Base-by-base conservation (phyloP, 2,113 vertebrate species). In the Oncorhynchus nerka region DNA sequence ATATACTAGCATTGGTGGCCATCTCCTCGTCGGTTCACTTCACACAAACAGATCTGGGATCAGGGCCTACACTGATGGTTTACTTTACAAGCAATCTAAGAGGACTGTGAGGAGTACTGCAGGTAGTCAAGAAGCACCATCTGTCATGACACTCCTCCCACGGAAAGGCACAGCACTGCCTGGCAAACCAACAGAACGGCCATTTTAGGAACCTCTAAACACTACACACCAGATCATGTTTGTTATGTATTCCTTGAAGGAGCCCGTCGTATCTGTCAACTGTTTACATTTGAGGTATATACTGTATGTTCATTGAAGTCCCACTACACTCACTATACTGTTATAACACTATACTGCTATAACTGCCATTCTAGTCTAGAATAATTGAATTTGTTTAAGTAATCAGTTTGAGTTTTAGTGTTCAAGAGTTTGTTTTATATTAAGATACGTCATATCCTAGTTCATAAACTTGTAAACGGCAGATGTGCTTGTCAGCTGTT, bases 61-160 rank as follows among this genome's bases (percentile, higher is more conserved):
- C 16, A 45, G 59, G 6, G 59, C n/a, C 20, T 22, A 16, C 59
- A 9, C 59, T 62, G 59, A 62, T n/a, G 59, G n/a, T 62, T n/a
- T 24, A 62, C 7, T 62, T 62, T n/a, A 22, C n/a, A 62, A 62
- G 59, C 19, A 7, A 62, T 62, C 59, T 62, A 16, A 62, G n/a
- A 62, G 68, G 28, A 20, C 72, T 66, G 70, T n/a, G 24, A 24
- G 22, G 39, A 45, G 39, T 19, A 49, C 20, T 19, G 48, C 70
- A 68, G 75, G 20, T 28, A 70, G 24, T 72, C 68, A 73, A 59
- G 75, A 86, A 68, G 70, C 74, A 77, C 70, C 88, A 88, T 89
- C 80, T 85, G 84, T 82, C 67, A 19, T 75, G 77, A 51, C 77
- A 73, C 71, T 83, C 80, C 76, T 71, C 81, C 75, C 73, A 68